These are phyloP conservation scores for Liodrosophila aerea DNA, from an alignment of 2,888 invertebrate species.

Conservation along the genomic window DNA sequence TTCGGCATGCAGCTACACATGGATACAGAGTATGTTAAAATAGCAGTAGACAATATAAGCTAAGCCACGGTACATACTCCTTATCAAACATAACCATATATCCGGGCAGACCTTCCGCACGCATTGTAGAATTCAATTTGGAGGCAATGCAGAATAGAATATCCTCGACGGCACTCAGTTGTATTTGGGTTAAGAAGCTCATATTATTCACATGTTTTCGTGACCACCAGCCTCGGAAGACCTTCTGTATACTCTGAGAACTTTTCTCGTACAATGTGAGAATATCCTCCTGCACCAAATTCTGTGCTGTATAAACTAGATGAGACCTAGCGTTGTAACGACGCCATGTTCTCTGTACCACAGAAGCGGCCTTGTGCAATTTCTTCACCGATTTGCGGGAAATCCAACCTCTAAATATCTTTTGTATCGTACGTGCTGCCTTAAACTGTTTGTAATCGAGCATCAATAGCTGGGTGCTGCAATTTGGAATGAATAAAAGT, in stretches of 20 bases:
- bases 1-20: constrained; percentile 1
- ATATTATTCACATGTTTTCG: constrained; percentile 71
- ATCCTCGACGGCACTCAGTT: constrained; percentile 53
- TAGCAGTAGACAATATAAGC: too few species aligned
- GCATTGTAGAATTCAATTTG: constrained; percentile 69
- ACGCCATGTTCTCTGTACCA: too few species aligned
- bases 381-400: too few species aligned
- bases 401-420: too few species aligned
- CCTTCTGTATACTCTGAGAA: constrained; percentile 69
- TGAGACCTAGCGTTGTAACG: too few species aligned
- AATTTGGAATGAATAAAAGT: too few species aligned
- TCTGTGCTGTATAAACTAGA: constrained; percentile 29
- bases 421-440: constrained; percentile 76
- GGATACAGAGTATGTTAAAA: background rate
- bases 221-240: constrained; percentile 75
- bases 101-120: too few species aligned
- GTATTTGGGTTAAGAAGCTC: constrained; percentile 45
- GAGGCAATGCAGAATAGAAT: constrained; percentile 62
- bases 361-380: too few species aligned
- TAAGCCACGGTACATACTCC: too few species aligned
- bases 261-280: constrained; percentile 30
- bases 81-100: too few species aligned
- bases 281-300: constrained; percentile 34
- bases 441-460: constrained; percentile 69
- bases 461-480: constrained; percentile 49